Evolutionary conservation across 1,140 invertebrate genomes (phyloP).

Genomic region (Aphaenogaster floridana): DNA sequence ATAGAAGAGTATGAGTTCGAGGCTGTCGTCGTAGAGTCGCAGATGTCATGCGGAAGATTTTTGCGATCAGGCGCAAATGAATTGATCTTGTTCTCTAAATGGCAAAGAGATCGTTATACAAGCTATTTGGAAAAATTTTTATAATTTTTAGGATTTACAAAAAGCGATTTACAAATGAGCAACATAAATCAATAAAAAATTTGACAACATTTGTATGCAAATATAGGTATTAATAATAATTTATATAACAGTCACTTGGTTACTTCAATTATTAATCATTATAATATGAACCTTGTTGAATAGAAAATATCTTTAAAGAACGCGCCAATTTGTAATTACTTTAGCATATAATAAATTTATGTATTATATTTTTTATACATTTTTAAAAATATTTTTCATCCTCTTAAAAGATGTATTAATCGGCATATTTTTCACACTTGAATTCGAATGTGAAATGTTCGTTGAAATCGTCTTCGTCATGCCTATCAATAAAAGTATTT

Average conservation of each 20-base stretch:
- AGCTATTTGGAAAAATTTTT: neutral
- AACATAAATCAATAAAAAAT: neutral
- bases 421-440: neutral
- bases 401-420: neutral
- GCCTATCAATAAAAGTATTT: constrained; percentile 37
- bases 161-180: neutral
- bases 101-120: neutral
- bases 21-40: constrained; percentile 1
- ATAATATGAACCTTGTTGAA: neutral
- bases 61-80: constrained; percentile 9
- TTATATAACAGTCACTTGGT: neutral
- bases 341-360: neutral
- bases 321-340: neutral
- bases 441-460: neutral
- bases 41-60: constrained; percentile 1
- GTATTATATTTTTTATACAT: neutral
- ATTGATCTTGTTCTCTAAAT: neutral
- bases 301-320: neutral
- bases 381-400: neutral
- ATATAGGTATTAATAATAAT: neutral
- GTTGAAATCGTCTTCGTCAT: constrained; percentile 23
- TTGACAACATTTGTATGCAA: neutral
- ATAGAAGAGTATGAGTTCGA: constrained; percentile 31
- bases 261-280: neutral
- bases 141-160: neutral